Conservation (phyloP, 2,888 invertebrate species). For the Conomelus anceps region DNA sequence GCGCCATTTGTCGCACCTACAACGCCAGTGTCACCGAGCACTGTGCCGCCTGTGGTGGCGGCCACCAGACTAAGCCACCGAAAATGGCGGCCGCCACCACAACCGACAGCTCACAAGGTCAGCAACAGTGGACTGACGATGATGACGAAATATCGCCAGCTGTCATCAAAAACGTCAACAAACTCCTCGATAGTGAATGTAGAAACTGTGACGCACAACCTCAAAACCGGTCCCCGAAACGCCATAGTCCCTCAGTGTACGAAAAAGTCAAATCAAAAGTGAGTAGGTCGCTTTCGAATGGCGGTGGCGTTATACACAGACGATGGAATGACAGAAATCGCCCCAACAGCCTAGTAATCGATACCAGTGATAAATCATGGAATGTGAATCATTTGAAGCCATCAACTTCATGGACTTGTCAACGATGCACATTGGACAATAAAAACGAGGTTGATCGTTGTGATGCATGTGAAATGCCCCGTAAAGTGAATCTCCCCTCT, state of each 20-base stretch:
- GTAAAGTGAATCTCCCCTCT: constrained; percentile 39
- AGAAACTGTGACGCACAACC: constrained; percentile 37
- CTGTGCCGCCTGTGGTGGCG: constrained; percentile 35
- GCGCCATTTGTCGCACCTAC: constrained; percentile 38
- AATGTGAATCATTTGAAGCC: constrained; percentile 43
- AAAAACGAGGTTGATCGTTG: constrained; percentile 58
- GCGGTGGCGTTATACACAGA: constrained; percentile 50
- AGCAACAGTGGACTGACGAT: neutral
- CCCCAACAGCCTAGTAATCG: constrained; percentile 32
- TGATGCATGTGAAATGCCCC: constrained; percentile 67
- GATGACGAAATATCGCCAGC: neutral
- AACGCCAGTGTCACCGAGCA: constrained; percentile 37
- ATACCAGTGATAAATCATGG: constrained; percentile 38
- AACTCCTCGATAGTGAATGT: neutral
- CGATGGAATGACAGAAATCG: constrained; percentile 32
- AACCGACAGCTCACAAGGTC: neutral
- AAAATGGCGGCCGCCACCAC: neutral
- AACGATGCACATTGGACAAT: constrained; percentile 65
- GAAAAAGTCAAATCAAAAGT: constrained; percentile 48
- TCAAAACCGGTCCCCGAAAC: constrained; percentile 46
- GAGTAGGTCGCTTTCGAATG: constrained; percentile 58
- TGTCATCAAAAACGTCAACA: constrained; percentile 1
- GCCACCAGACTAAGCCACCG: neutral
- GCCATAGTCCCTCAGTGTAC: constrained; percentile 45
- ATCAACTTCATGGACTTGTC: constrained; percentile 46